These are phyloP conservation scores for Tychaedon coryphoeus DNA, from an alignment of 2,113 vertebrate species.

Conservation along the genomic window DNA sequence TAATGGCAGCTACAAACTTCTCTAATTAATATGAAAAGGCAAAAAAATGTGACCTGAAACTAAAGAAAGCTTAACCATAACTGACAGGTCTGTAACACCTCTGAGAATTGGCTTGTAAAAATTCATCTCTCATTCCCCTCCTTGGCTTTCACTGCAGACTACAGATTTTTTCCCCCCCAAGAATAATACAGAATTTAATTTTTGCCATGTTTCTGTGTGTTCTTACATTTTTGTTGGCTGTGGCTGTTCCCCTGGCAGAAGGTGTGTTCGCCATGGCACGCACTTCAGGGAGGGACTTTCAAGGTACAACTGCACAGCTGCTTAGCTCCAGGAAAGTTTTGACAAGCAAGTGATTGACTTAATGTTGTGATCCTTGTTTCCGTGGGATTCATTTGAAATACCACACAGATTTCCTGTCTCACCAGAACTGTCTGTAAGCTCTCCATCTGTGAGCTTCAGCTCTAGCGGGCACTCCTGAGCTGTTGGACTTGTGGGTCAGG, in stretches of 20 bases:
- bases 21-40: not conserved
- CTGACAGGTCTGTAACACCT: not conserved
- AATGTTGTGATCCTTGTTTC: not conserved
- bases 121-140: not conserved
- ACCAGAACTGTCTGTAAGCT: not conserved
- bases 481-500: accelerated
- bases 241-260: not conserved
- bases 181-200: not conserved
- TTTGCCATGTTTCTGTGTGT: not conserved
- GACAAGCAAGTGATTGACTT: not conserved
- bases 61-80: not conserved
- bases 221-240: not conserved
- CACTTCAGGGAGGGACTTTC: not conserved
- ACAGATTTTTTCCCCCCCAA: not conserved
- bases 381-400: not conserved
- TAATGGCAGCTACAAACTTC: not conserved
- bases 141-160: not conserved
- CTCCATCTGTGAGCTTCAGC: not conserved
- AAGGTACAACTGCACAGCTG: not conserved
- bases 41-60: not conserved
- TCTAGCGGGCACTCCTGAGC: not conserved
- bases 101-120: not conserved
- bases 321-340: not conserved
- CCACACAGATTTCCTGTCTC: not conserved
- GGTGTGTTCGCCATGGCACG: accelerated